These are phyloP conservation scores for Epinotia demarniana DNA, from an alignment of 2,888 invertebrate species.

Conservation along the genomic window DNA sequence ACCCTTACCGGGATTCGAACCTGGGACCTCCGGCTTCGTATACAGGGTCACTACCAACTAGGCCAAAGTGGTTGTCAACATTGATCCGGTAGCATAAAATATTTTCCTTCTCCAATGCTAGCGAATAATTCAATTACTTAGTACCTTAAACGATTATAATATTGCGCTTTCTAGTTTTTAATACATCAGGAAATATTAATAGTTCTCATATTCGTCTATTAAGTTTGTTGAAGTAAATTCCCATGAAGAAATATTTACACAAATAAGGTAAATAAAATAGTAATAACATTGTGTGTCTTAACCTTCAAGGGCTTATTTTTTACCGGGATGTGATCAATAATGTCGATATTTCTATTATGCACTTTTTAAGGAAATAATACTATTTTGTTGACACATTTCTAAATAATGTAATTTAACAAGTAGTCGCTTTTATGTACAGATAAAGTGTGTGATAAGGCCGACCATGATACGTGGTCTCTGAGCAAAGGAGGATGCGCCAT, in stretches of 20 bases:
- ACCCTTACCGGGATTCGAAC: no score
- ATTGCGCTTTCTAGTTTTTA: not conserved
- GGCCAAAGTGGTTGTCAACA: no score
- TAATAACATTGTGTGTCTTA: not conserved
- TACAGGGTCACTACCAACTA: no score
- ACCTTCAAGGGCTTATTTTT: not conserved
- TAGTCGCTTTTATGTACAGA: no score
- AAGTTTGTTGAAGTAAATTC: not conserved
- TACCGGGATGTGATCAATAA: not conserved
- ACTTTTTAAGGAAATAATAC: slow-evolving; percentile 15
- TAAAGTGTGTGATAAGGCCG: no score
- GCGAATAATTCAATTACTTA: no score
- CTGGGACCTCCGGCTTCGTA: no score
- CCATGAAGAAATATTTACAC: not conserved
- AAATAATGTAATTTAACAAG: not conserved
- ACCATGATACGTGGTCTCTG: no score
- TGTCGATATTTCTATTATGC: not conserved
- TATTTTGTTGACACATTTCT: not conserved
- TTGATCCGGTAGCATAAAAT: no score
- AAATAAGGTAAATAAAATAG: slow-evolving; percentile 35
- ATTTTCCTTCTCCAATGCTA: no score
- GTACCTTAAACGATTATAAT: not conserved
- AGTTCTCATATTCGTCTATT: not conserved
- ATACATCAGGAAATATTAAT: slow-evolving; percentile 19
- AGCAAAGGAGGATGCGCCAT: no score